Conservation (phyloP, 2,888 invertebrate genomes). For the Parascotia fuliginaria region DNA sequence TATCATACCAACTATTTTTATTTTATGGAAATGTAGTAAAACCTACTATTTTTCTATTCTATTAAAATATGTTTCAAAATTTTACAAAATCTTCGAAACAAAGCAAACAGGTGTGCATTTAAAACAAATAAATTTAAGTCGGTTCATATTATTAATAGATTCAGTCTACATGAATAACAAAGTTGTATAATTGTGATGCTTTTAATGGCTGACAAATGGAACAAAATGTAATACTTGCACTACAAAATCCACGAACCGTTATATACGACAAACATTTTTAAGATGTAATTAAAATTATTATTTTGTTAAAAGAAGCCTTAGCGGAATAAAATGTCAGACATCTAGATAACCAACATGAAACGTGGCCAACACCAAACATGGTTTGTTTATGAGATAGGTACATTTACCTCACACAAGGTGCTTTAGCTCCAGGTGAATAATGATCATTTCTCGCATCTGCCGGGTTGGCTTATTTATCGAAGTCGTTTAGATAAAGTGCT, state of each 20-base stretch:
- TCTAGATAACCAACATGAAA: conserved; percentile 60
- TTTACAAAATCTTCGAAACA: neutral
- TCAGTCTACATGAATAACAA: neutral
- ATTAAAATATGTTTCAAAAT: too few species aligned
- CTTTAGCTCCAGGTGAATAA: conserved; percentile 60
- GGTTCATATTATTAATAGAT: neutral
- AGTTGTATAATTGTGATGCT: neutral
- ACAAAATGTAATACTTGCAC: neutral
- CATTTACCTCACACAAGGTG: conserved; percentile 60
- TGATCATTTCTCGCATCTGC: conserved; percentile 57
- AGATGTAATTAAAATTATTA: conserved; percentile 21
- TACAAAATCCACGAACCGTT: neutral
- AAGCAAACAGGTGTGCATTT: conserved; percentile 1
- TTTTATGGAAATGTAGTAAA: too few species aligned
- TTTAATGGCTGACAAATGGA: neutral
- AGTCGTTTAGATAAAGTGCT: conserved; percentile 17
- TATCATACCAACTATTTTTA: too few species aligned
- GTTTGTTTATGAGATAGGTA: conserved; percentile 45
- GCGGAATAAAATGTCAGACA: conserved; percentile 50
- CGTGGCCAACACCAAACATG: conserved; percentile 60
- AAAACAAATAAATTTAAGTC: conserved; percentile 1
- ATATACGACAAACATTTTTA: neutral
- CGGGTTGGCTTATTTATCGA: conserved; percentile 36
- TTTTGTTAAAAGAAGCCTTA: conserved; percentile 35
- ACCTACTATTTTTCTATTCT: too few species aligned